A percentile compares a stretch with the other conserved stretches of the same genome.
phyloP scores from a whole-genome alignment of 2,888 invertebrate genomes.

The Leptopilina myrica region DNA sequence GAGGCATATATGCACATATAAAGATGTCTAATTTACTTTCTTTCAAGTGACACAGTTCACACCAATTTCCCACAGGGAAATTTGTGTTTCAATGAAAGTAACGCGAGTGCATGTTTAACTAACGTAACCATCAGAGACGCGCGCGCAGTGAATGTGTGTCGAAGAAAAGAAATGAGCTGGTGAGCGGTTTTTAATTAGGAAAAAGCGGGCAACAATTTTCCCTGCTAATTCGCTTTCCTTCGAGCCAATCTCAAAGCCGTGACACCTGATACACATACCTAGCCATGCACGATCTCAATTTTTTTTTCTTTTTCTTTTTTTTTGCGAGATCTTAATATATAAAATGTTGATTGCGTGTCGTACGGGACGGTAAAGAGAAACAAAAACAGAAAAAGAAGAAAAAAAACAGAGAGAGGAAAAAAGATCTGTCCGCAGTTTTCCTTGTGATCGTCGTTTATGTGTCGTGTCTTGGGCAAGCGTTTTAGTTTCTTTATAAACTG shows the following conservation, averaged over 20 bases:
- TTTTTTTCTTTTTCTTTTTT: no score
- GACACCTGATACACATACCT: slow-evolving; percentile 57
- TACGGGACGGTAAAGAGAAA: no score
- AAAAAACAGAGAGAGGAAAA: neutral
- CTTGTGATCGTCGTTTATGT: slow-evolving; percentile 47
- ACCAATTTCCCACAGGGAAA: slow-evolving; percentile 33
- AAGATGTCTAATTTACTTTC: slow-evolving; percentile 22
- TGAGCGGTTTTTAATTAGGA: slow-evolving; percentile 28
- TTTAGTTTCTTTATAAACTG: slow-evolving; percentile 43
- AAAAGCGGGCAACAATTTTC: slow-evolving; percentile 47
- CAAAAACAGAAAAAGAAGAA: no score
- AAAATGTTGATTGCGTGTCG: slow-evolving; percentile 37
- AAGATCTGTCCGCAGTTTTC: slow-evolving; percentile 5
- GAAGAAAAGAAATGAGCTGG: slow-evolving; percentile 35
- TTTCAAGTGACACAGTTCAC: slow-evolving; percentile 25
- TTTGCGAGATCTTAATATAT: neutral
- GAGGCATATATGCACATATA: neutral
- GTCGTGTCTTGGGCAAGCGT: slow-evolving; percentile 50
- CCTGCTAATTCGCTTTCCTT: slow-evolving; percentile 56
- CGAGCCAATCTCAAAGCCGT: slow-evolving; percentile 51
- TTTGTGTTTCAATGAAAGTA: slow-evolving; percentile 27
- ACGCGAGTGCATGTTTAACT: slow-evolving; percentile 29
- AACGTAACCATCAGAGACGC: slow-evolving; percentile 7
- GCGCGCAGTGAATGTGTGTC: slow-evolving; percentile 29
- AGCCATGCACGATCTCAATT: slow-evolving; percentile 52